phyloP scores from a whole-genome alignment of 2,797 vertebrate genomes.

The Melanotaenia boesemani region DNA sequence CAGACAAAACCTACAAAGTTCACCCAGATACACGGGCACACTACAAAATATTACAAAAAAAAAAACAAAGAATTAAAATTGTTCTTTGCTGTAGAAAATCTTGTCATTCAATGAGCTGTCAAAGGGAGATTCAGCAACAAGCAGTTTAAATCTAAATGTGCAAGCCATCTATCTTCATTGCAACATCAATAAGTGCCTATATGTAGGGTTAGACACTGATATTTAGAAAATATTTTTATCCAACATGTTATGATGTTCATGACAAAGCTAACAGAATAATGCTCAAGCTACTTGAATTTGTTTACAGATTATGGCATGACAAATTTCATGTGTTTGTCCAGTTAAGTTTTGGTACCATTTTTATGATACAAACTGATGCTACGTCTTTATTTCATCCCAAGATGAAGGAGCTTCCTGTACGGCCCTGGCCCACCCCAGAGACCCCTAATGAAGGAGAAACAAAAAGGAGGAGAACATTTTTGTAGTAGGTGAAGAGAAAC shows the following conservation, averaged over 20 bases:
- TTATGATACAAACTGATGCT: not conserved
- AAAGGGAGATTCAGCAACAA: not conserved
- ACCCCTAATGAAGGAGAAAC: slow-evolving; percentile 83
- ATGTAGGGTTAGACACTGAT: not conserved
- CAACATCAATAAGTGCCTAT: slow-evolving; percentile 3
- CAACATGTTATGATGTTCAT: not conserved
- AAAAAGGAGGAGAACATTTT: slow-evolving; percentile 19
- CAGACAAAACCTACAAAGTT: not conserved
- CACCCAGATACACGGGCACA: not conserved
- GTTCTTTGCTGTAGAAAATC: not conserved
- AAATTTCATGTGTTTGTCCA: not conserved
- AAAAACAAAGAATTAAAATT: not conserved
- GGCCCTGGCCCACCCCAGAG: slow-evolving; percentile 95
- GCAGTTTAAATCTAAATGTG: not conserved
- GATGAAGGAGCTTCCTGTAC: slow-evolving; percentile 90
- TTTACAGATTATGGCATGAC: not conserved
- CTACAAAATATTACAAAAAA: not conserved
- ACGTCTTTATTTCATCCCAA: slow-evolving; percentile 89
- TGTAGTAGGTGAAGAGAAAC: not conserved
- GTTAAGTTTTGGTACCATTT: not conserved
- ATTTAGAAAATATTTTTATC: not conserved
- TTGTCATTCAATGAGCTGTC: not conserved
- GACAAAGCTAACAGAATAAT: not conserved
- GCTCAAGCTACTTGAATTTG: too few relatives aligned
- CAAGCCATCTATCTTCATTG: not conserved